Evolutionary conservation across 1,140 invertebrate genomes (phyloP).

Genomic region (Drosophila pachea): DNA sequence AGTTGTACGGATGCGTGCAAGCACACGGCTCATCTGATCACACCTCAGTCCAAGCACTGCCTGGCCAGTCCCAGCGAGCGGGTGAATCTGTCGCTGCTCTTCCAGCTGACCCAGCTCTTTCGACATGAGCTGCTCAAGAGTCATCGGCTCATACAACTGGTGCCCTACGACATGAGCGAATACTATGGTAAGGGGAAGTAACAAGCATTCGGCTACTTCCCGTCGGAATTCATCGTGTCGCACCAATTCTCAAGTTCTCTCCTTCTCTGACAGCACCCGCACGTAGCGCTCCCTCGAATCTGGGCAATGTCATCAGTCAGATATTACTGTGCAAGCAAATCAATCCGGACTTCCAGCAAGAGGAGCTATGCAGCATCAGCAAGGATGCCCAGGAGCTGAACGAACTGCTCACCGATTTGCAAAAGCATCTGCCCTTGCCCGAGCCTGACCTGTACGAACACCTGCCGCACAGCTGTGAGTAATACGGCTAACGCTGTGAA

Average conservation of each 20-base stretch:
- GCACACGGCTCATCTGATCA: slow-evolving; percentile 87
- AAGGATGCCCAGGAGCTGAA: slow-evolving; percentile 91
- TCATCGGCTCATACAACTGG: slow-evolving; percentile 88
- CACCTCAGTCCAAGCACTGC: slow-evolving; percentile 81
- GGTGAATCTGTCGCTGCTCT: slow-evolving; percentile 87
- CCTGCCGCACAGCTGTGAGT: slow-evolving; percentile 42
- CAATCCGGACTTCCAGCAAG: slow-evolving; percentile 92
- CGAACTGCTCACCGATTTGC: slow-evolving; percentile 87
- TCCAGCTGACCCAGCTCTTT: slow-evolving; percentile 90
- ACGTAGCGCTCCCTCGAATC: slow-evolving; percentile 91
- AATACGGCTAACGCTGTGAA: background rate
- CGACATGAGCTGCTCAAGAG: slow-evolving; percentile 91
- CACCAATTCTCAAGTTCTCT: background rate
- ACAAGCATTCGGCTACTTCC: no score
- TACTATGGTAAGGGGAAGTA: slow-evolving; percentile 86
- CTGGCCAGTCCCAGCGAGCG: slow-evolving; percentile 46
- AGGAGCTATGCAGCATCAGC: slow-evolving; percentile 91
- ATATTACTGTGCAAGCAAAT: slow-evolving; percentile 93
- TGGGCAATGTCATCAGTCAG: slow-evolving; percentile 93
- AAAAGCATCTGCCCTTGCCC: slow-evolving; percentile 88
- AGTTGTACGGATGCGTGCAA: slow-evolving; percentile 92
- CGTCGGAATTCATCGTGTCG: background rate
- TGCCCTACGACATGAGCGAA: slow-evolving; percentile 93
- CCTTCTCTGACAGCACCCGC: slow-evolving; percentile 82
- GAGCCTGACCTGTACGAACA: slow-evolving; percentile 62